Conservation (phyloP, 2,797 vertebrate genomes). For the Sebastes melanostomus region DNA sequence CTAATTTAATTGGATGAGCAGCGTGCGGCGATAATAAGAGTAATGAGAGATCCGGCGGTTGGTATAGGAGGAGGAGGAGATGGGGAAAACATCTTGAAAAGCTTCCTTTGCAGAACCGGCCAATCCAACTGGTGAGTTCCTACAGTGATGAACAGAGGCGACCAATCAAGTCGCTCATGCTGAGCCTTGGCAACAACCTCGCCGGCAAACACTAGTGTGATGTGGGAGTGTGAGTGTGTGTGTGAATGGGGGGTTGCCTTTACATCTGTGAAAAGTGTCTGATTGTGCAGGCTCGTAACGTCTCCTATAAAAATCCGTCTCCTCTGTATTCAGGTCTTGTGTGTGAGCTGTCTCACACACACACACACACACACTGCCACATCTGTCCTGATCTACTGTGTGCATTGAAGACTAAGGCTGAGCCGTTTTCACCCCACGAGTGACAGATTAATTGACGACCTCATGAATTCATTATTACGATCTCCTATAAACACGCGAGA, state of each 20-base stretch:
- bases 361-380: neutral
- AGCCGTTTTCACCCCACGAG: constrained; percentile 46
- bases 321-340: constrained; percentile 52
- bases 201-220: constrained; percentile 49
- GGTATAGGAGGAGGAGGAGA: constrained; percentile 36
- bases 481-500: constrained; percentile 37
- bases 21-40: constrained; percentile 50
- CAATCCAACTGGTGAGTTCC: constrained; percentile 77
- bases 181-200: constrained; percentile 86
- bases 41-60: constrained; percentile 63
- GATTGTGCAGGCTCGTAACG: constrained; percentile 38
- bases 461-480: constrained; percentile 63
- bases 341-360: constrained; percentile 14
- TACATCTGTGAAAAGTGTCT: constrained; percentile 54
- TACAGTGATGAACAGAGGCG: constrained; percentile 75
- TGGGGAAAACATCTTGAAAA: constrained; percentile 66
- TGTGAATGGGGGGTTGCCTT: constrained; percentile 28
- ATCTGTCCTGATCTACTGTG: constrained; percentile 51
- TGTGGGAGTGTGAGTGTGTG: neutral
- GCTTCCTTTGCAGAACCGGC: constrained; percentile 65
- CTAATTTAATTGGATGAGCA: constrained; percentile 61
- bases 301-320: constrained; percentile 52
- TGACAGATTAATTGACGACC: constrained; percentile 69
- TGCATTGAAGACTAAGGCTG: constrained; percentile 42
- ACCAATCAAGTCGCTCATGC: constrained; percentile 81